A percentile compares a stretch with the other conserved stretches of the same genome.
Conservation (phyloP, 2,113 vertebrate genomes). For the Anarhynchus alexandrinus region DNA sequence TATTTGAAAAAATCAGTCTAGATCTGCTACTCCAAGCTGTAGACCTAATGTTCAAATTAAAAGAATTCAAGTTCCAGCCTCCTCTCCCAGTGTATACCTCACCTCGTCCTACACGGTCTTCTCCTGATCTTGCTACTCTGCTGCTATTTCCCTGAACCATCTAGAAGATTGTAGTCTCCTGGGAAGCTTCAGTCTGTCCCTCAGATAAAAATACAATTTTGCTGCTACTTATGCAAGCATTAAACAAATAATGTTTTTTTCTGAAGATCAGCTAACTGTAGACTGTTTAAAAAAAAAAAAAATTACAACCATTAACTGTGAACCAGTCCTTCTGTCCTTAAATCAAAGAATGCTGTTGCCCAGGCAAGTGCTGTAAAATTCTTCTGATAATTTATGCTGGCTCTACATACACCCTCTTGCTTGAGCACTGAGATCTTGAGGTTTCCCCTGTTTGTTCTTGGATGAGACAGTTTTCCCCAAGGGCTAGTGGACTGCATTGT, state of each 20-base stretch:
- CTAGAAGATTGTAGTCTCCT: background rate
- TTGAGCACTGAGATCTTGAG: background rate
- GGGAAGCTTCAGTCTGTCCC: background rate
- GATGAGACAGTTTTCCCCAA: background rate
- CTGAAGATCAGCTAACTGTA: background rate
- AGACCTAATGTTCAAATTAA: background rate
- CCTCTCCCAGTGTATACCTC: background rate
- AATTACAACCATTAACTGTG: background rate
- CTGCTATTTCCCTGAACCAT: background rate
- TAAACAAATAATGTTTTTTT: background rate
- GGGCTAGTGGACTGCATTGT: background rate
- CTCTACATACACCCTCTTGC: background rate
- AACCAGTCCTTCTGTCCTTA: background rate
- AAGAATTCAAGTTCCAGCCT: background rate
- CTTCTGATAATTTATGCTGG: constrained; percentile 12
- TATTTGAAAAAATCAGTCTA: background rate
- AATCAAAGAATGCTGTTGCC: constrained; percentile 3
- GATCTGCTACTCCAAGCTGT: background rate
- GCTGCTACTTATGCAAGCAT: background rate
- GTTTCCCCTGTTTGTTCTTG: background rate
- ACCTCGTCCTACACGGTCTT: background rate
- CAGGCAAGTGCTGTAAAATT: constrained; percentile 25
- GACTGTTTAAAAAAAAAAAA: background rate
- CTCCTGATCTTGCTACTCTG: background rate
- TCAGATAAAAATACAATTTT: background rate